Conservation (phyloP, 2,888 invertebrate species). For the Calliopum simillimum region DNA sequence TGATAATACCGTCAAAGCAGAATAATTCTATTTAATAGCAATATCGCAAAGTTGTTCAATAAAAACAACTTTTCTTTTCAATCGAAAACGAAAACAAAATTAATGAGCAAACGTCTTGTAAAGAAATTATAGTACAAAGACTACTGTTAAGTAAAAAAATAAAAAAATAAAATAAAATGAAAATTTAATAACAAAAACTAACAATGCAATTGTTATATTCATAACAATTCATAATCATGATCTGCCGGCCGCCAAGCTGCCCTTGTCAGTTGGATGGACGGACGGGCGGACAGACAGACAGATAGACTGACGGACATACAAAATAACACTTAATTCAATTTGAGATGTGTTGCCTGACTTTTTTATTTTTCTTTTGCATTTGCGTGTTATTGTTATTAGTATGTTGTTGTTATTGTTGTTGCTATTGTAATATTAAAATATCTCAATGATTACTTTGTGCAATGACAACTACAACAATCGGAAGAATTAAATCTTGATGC, state of each 20-base stretch:
- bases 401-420: not conserved
- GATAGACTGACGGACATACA: not conserved
- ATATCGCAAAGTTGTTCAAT: too few species aligned
- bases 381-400: not conserved
- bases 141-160: slow-evolving; percentile 21
- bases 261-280: not conserved
- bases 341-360: slow-evolving; percentile 8
- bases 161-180: slow-evolving; percentile 6
- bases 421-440: not conserved
- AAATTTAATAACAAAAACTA: not conserved
- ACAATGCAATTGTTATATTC: not conserved
- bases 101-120: slow-evolving; percentile 17
- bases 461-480: not conserved
- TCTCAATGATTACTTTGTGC: not conserved
- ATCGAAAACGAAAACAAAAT: slow-evolving; percentile 10
- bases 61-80: too few species aligned
- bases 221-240: slow-evolving; percentile 11
- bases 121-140: slow-evolving; percentile 37
- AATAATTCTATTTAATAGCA: too few species aligned
- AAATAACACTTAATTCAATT: slow-evolving; percentile 11
- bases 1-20: too few species aligned
- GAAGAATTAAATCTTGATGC: slow-evolving; percentile 4
- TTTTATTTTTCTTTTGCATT: slow-evolving; percentile 1
- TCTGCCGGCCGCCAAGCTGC: not conserved
- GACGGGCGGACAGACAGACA: not conserved